Conservation (phyloP, 2,888 invertebrate genomes). For the Ecdyonurus torrentis region DNA sequence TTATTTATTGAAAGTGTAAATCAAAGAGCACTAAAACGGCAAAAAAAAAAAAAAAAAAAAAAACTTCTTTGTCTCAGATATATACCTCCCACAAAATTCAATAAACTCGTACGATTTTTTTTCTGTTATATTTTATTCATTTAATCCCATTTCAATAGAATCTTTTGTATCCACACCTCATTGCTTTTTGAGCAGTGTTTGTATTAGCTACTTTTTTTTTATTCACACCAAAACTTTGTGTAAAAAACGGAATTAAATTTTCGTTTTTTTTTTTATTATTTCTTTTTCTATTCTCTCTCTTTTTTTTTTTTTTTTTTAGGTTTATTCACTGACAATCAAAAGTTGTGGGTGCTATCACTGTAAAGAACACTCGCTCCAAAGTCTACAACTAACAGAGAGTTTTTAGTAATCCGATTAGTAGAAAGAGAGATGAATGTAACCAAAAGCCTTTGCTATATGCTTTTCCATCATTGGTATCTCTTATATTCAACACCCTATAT, state of each 20-base stretch:
- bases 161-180: background rate
- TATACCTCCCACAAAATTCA: no score
- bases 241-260: background rate
- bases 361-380: background rate
- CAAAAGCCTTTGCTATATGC: background rate
- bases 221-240: background rate
- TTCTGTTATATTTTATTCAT: background rate
- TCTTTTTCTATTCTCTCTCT: no score
- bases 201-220: background rate
- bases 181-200: background rate
- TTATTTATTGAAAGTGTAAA: no score
- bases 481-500: no score
- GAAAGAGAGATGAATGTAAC: background rate
- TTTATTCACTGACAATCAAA: background rate
- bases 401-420: background rate
- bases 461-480: no score
- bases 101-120: background rate
- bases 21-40: no score
- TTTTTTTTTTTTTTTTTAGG: background rate
- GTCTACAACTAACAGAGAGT: background rate
- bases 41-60: no score
- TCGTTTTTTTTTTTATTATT: background rate
- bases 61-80: no score
- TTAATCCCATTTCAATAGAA: background rate
- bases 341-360: background rate